Percentiles rank a stretch among this genome's conserved stretches.
These are phyloP conservation scores for Protonemura montana DNA, from an alignment of 2,888 invertebrate species.

Conservation along the genomic window DNA sequence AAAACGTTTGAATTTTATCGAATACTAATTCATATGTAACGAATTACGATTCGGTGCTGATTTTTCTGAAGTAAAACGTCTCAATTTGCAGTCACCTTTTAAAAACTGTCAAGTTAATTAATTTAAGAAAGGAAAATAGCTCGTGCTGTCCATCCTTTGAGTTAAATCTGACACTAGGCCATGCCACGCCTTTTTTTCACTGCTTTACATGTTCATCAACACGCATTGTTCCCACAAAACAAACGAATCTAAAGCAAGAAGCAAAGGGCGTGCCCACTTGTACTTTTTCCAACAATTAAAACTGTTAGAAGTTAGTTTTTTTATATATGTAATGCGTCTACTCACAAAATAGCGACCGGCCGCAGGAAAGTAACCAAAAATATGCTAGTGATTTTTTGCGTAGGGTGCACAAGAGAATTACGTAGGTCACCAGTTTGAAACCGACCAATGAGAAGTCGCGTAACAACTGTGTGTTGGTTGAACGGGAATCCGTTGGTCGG, in stretches of 20 bases:
- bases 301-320: background rate
- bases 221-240: background rate
- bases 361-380: background rate
- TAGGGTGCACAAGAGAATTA: conserved; percentile 1
- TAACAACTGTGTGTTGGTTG: conserved; percentile 16
- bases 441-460: conserved; percentile 24
- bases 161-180: too few species aligned
- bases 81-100: too few species aligned
- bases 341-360: background rate
- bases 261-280: background rate
- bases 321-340: background rate
- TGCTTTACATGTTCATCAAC: background rate
- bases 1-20: too few species aligned
- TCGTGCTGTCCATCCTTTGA: too few species aligned
- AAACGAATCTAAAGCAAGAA: background rate
- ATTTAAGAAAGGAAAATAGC: too few species aligned
- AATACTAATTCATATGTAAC: too few species aligned
- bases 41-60: too few species aligned
- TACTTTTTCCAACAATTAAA: background rate
- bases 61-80: too few species aligned
- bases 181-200: background rate
- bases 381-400: conserved; percentile 19
- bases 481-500: conserved; percentile 28
- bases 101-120: too few species aligned
- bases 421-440: conserved; percentile 23